These are phyloP conservation scores for Alethe castanea DNA, from an alignment of 2,113 vertebrate genomes.

Conservation along the genomic window DNA sequence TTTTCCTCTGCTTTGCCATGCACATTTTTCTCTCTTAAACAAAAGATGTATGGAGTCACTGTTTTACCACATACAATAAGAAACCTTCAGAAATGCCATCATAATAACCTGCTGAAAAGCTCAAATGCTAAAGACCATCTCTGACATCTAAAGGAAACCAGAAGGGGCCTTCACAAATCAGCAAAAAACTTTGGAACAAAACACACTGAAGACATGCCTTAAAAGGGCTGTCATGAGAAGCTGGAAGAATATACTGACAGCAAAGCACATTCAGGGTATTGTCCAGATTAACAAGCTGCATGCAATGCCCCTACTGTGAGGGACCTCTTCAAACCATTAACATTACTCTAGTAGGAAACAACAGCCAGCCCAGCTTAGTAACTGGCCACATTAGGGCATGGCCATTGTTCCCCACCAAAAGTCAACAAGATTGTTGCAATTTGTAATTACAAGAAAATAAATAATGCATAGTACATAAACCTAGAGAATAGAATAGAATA, in stretches of 20 bases:
- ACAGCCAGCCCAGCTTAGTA: neutral
- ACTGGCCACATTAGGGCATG: neutral
- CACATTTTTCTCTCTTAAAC: neutral
- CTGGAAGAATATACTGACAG: neutral
- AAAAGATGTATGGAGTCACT: neutral
- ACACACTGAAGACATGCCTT: neutral
- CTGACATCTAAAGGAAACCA: neutral
- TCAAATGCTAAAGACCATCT: neutral
- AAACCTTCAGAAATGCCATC: constrained; percentile 10
- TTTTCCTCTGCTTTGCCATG: constrained; percentile 10
- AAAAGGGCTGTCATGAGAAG: neutral
- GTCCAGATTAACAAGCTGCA: neutral
- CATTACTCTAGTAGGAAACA: neutral
- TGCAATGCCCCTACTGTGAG: neutral
- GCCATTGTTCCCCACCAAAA: neutral
- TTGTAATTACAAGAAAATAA: neutral
- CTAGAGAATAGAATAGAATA: neutral
- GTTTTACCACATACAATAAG: neutral
- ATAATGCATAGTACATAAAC: rapidly evolving
- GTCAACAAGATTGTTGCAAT: neutral
- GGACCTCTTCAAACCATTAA: neutral
- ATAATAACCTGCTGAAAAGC: neutral
- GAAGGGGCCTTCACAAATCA: neutral
- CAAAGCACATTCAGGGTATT: neutral
- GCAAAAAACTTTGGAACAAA: neutral